Conservation (phyloP, 2,113 vertebrate species). For the Progne subis region DNA sequence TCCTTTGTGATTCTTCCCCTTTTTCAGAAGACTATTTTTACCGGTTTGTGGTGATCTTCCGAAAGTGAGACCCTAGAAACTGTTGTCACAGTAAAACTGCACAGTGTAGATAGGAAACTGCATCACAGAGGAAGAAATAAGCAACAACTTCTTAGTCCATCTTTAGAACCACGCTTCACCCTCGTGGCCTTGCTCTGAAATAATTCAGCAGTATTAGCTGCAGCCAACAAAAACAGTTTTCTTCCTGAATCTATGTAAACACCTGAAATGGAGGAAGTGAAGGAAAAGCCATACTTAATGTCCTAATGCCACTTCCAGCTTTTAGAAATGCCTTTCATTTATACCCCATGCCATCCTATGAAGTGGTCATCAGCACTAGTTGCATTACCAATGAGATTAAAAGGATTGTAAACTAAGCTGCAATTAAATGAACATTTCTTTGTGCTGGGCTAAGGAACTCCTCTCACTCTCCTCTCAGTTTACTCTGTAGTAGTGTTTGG, state of each 20-base stretch:
- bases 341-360: neutral
- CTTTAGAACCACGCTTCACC: neutral
- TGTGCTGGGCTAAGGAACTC: neutral
- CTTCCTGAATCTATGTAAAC: neutral
- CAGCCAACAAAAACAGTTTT: neutral
- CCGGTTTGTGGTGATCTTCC: neutral
- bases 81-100: neutral
- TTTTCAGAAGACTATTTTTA: conserved; percentile 18
- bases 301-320: neutral
- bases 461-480: neutral
- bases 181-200: neutral
- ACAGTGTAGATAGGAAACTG: neutral
- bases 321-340: neutral
- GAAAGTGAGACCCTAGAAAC: conserved; percentile 9
- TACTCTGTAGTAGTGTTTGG: neutral
- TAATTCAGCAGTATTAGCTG: neutral
- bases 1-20: neutral
- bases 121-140: neutral
- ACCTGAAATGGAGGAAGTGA: neutral
- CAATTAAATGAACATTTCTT: conserved; percentile 12
- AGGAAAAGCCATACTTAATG: neutral
- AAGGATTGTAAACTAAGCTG: neutral
- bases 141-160: neutral
- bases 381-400: neutral
- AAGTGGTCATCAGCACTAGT: neutral